phyloP scores from a whole-genome alignment of 2,797 vertebrate genomes.

The Agapornis canus region DNA sequence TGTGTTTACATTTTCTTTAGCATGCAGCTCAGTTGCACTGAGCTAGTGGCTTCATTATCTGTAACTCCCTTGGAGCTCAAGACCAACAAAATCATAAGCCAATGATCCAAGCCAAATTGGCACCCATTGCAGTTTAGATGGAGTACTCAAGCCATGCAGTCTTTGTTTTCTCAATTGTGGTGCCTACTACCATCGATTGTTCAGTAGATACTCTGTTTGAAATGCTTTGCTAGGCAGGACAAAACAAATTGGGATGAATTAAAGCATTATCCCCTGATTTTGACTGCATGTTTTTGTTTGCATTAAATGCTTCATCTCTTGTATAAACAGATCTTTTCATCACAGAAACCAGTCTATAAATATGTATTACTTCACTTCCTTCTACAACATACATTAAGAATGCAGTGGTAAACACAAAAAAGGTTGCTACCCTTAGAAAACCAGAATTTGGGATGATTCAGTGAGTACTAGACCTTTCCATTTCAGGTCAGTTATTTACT shows the following conservation, averaged over 20 bases:
- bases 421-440: background rate
- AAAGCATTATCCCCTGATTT: background rate
- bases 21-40: background rate
- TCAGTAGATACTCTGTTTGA: background rate
- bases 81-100: background rate
- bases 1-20: conserved; percentile 32
- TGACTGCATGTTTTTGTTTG: background rate
- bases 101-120: background rate
- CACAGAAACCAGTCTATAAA: background rate
- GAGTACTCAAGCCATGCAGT: background rate
- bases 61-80: background rate
- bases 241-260: background rate
- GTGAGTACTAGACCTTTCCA: background rate
- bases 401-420: background rate
- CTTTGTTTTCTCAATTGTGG: background rate
- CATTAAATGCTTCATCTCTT: background rate
- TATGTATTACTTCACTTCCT: background rate
- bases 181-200: background rate
- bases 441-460: background rate
- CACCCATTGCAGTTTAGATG: accelerated
- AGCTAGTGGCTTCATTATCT: conserved; percentile 10
- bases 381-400: background rate
- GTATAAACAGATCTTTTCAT: background rate
- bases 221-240: background rate
- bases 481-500: background rate